A percentile compares a stretch with the other conserved stretches of the same genome.
These are phyloP conservation scores for Pedetes capensis DNA, from an alignment of 2,113 vertebrate genomes.

Conservation along the genomic window DNA sequence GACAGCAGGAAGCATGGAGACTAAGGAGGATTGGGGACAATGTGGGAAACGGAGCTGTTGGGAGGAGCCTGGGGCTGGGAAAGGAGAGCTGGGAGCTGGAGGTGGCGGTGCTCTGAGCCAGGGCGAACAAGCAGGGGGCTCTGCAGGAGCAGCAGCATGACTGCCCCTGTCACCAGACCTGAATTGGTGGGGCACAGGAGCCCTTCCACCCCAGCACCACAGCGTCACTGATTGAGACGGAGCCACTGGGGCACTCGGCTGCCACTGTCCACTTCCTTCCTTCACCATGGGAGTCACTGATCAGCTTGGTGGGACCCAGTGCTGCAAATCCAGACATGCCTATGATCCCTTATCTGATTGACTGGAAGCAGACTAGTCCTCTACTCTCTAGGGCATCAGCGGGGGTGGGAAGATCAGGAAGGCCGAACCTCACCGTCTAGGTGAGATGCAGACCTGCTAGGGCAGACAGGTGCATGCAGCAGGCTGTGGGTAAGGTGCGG, in stretches of 20 bases:
- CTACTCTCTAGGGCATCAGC: neutral
- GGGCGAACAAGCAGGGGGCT: neutral
- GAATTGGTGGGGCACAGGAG: too few relatives aligned
- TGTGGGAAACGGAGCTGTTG: neutral
- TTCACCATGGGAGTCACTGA: neutral
- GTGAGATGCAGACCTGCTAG: neutral
- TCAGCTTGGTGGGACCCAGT: neutral
- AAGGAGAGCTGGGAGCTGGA: neutral
- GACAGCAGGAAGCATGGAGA: neutral
- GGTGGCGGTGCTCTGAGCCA: neutral
- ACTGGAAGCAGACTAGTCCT: slow-evolving; percentile 27
- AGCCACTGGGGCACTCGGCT: neutral
- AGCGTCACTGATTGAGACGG: rapidly evolving
- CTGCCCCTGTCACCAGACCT: neutral
- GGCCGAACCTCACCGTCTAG: neutral
- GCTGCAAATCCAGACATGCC: neutral
- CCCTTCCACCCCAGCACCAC: neutral
- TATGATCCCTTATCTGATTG: slow-evolving; percentile 48
- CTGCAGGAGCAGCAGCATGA: neutral
- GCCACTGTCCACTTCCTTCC: neutral
- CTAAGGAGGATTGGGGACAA: neutral
- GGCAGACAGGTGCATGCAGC: neutral
- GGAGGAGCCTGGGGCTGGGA: neutral
- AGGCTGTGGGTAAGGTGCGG: neutral
- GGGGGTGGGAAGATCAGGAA: neutral